These are phyloP conservation scores for Ashinkailepas kermadecensis DNA, from an alignment of 2,888 invertebrate genomes.

Conservation along the genomic window DNA sequence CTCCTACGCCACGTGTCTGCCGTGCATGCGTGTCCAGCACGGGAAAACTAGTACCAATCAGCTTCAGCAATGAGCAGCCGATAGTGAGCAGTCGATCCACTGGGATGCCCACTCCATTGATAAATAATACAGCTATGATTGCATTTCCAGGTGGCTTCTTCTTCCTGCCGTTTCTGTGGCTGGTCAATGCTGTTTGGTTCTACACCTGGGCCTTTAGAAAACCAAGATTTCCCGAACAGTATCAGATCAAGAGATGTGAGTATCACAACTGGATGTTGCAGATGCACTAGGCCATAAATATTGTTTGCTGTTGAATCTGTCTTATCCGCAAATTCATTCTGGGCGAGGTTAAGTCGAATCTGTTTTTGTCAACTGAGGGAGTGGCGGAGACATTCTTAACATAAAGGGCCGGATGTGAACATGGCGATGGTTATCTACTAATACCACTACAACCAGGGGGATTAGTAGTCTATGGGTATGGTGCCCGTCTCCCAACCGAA, in stretches of 20 bases:
- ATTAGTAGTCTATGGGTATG: no score
- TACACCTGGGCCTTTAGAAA: neutral
- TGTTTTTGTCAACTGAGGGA: no score
- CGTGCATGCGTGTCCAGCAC: neutral
- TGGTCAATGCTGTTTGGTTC: constrained; percentile 14
- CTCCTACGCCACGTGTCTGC: no score
- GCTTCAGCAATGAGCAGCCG: neutral
- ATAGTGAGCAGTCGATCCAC: neutral
- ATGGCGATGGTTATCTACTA: no score
- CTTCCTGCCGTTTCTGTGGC: neutral
- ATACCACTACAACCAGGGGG: no score
- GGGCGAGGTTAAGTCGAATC: no score
- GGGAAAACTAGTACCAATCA: neutral
- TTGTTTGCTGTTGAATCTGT: no score
- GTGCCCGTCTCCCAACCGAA: no score
- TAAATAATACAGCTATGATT: neutral
- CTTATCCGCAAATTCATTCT: no score
- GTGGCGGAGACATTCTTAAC: no score
- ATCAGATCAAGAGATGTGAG: constrained; percentile 11
- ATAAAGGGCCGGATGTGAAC: no score
- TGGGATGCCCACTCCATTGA: neutral
- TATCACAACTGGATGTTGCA: neutral
- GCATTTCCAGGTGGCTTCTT: constrained; percentile 10
- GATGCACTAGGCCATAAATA: no score
- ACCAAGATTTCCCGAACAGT: constrained; percentile 9